Base-by-base conservation (phyloP, 2,797 vertebrate species). In the Chrysolophus pictus region DNA sequence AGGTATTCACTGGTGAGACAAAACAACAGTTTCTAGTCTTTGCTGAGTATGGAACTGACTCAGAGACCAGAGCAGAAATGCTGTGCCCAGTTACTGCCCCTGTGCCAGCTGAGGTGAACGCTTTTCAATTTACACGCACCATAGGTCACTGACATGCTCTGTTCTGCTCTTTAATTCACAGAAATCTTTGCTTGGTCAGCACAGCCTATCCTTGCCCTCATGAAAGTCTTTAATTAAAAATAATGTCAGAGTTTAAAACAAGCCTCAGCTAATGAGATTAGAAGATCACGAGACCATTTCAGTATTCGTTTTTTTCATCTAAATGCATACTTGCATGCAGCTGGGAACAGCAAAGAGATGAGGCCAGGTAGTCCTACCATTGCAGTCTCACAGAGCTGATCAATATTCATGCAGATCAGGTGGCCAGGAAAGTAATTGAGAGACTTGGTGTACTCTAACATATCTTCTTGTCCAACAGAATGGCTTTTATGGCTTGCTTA, bases 401-500 rank as follows among this genome's bases (percentile, higher is more conserved):
- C 33, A 51, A 11, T 55, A 73, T 73, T 87, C 44, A 14, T n/a
- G 33, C 49, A 63, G 31, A 37, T 65, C 71, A 88, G 39, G 64
- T 7, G 26, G 31, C n/a, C 44, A 28, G 21, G 58, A 64, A 49
- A 87, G 12, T 7, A 65, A 92, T 70, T 3, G 60, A 29, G 42
- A 70, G 28, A 42, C 19, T 42, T 42, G 28, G 9, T 42, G 19
- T 64, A 42, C 39, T 93, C 31, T 76, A 76, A 93, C 18, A 3
- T 86, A 23, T 86, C 84, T 88, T 19, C 91, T 60, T 96, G 73
- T 65, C 83, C 74, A 84, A 86, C 95, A 99, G 99, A 83, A 83
- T 0, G 98, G 99, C 51, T 98, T 98, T 96, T 98, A 98, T 4
- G 98, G 98, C 21, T 92, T 99, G 79, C 96, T 80, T 63, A 91